These are phyloP conservation scores for Daubentonia madagascariensis DNA, from an alignment of 2,113 vertebrate species.

Conservation along the genomic window DNA sequence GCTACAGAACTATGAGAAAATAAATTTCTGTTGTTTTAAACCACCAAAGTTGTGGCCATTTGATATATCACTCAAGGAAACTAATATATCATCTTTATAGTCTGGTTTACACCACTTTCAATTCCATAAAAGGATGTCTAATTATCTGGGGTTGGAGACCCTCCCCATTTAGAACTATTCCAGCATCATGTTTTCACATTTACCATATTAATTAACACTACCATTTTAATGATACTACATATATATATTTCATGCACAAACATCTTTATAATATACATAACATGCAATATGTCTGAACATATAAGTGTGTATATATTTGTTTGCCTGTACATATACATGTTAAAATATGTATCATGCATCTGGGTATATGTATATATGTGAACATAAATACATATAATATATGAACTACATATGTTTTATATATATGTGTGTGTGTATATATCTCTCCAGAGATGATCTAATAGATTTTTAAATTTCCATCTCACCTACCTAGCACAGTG, in stretches of 20 bases:
- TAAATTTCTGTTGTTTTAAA: background rate
- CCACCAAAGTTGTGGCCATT: background rate
- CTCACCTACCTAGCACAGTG: background rate
- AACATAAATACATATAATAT: too few species aligned
- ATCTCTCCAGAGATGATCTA: background rate
- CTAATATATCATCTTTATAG: background rate
- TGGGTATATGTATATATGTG: background rate
- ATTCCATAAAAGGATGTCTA: background rate
- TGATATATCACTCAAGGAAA: background rate
- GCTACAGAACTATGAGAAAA: background rate
- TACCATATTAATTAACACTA: background rate
- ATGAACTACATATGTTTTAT: too few species aligned
- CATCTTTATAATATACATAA: background rate
- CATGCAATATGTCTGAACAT: background rate
- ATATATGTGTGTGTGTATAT: fast-evolving
- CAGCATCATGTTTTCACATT: background rate
- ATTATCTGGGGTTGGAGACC: background rate
- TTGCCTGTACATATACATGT: background rate
- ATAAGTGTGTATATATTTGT: background rate
- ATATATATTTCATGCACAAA: background rate
- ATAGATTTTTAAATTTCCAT: background rate
- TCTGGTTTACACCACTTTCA: background rate
- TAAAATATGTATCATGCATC: background rate
- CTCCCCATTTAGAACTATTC: background rate
- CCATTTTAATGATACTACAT: background rate